Evolutionary conservation across 2,888 invertebrate genomes (phyloP).

Genomic region (Eupelmus urozonus): DNA sequence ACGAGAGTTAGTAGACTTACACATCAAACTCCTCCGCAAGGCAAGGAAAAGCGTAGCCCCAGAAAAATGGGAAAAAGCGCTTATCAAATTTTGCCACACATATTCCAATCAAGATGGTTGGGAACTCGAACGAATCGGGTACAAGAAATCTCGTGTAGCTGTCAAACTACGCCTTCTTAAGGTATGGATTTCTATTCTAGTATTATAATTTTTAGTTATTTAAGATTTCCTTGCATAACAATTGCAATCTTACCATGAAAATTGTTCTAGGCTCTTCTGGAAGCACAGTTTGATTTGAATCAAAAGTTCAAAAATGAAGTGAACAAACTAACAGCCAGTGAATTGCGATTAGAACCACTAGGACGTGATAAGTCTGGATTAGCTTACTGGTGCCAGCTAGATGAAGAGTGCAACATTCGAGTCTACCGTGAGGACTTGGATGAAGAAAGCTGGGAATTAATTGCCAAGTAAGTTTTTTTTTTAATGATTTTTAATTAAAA

Average conservation of each 20-base stretch:
- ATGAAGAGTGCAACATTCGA: slow-evolving; percentile 91
- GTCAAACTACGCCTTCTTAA: slow-evolving; percentile 94
- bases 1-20: slow-evolving; percentile 89
- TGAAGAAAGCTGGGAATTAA: slow-evolving; percentile 96
- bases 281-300: slow-evolving; percentile 96
- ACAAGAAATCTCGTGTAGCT: slow-evolving; percentile 92
- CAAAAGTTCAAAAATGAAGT: slow-evolving; percentile 93
- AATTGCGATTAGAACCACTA: slow-evolving; percentile 91
- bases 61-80: slow-evolving; percentile 93
- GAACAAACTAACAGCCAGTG: slow-evolving; percentile 86
- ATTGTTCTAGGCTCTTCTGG: slow-evolving; percentile 86
- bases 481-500: neutral
- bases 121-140: slow-evolving; percentile 97
- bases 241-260: slow-evolving; percentile 15
- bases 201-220: slow-evolving; percentile 37
- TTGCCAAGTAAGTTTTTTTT: slow-evolving; percentile 85
- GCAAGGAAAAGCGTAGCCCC: slow-evolving; percentile 88
- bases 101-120: slow-evolving; percentile 95
- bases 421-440: slow-evolving; percentile 97
- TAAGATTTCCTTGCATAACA: too few relatives aligned
- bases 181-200: slow-evolving; percentile 79
- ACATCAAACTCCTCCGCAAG: slow-evolving; percentile 92
- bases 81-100: slow-evolving; percentile 94
- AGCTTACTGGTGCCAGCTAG: slow-evolving; percentile 95
- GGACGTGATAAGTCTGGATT: slow-evolving; percentile 95